Percentiles rank a stretch among this genome's conserved stretches.
Evolutionary conservation across 2,888 invertebrate genomes (phyloP).

Genomic region (Phortica magna): DNA sequence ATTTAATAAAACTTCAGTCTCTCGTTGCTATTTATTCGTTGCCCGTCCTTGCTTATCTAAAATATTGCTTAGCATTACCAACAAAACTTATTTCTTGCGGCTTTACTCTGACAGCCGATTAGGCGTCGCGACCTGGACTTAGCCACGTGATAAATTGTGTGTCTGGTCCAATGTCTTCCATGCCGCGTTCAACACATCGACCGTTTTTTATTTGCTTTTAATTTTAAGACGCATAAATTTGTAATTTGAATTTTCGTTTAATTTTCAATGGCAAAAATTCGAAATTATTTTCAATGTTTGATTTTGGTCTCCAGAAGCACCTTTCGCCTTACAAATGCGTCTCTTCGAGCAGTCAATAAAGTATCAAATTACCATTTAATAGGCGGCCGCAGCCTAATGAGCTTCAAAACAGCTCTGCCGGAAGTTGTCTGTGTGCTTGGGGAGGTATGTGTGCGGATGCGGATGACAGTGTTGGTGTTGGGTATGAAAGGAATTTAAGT

Average conservation of each 20-base stretch:
- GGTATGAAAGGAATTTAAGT: background rate
- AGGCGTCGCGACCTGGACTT: background rate
- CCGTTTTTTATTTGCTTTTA: conserved; percentile 53
- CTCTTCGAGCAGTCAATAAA: conserved; percentile 45
- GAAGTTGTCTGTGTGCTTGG: background rate
- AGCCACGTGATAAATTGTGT: conserved; percentile 43
- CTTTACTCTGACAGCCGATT: conserved; percentile 17
- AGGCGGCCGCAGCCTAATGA: conserved; percentile 53
- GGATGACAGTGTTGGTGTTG: background rate
- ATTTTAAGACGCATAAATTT: conserved; percentile 54
- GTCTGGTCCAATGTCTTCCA: background rate
- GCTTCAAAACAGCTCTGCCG: conserved; percentile 33
- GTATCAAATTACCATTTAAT: conserved; percentile 62
- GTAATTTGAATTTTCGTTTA: conserved; percentile 22
- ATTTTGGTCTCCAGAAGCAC: background rate
- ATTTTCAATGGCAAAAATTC: conserved; percentile 36
- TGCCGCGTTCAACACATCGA: background rate
- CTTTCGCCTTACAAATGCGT: background rate
- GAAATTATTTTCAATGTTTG: conserved; percentile 15
- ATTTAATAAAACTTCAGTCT: no score
- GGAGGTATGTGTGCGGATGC: background rate
- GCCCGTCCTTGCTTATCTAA: background rate
- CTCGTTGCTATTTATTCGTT: no score
- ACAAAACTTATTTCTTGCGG: conserved; percentile 8
- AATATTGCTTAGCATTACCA: background rate